A percentile compares a stretch with the other conserved stretches of the same genome.
Evolutionary conservation across 2,888 invertebrate species (phyloP).

Genomic region (Endotricha flammealis): DNA sequence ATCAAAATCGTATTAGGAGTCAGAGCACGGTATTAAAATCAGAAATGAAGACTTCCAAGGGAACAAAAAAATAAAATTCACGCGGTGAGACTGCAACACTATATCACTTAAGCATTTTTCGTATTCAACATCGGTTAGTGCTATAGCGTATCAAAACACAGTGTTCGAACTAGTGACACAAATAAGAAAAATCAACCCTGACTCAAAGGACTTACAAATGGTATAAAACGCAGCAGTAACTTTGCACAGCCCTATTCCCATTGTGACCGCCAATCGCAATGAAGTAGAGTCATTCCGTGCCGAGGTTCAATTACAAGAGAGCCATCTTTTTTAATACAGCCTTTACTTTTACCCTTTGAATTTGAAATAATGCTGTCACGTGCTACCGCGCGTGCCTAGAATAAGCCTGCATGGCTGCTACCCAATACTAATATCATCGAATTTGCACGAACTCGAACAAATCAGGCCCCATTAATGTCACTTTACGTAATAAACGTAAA

Average conservation of each 20-base stretch:
- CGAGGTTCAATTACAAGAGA: conserved; percentile 35
- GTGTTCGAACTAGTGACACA: background rate
- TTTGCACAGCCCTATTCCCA: conserved; percentile 22
- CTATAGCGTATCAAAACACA: conserved; percentile 21
- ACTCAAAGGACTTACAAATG: background rate
- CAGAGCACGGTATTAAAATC: conserved; percentile 1
- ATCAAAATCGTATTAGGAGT: background rate
- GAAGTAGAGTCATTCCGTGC: conserved; percentile 28
- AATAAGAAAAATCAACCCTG: conserved; percentile 11
- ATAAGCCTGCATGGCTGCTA: conserved; percentile 23
- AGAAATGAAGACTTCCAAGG: conserved; percentile 8
- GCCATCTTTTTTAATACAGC: conserved; percentile 57
- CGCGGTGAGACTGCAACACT: conserved; percentile 18
- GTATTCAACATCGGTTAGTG: conserved; percentile 38
- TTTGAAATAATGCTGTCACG: conserved; percentile 67
- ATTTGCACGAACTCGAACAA: conserved; percentile 8
- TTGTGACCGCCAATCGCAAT: conserved; percentile 33
- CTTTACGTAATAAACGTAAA: conserved; percentile 3
- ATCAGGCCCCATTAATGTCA: conserved; percentile 5
- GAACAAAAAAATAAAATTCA: conserved; percentile 1
- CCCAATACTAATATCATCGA: conserved; percentile 6
- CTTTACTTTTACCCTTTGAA: conserved; percentile 62
- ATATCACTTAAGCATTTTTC: conserved; percentile 40
- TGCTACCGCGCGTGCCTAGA: conserved; percentile 47
- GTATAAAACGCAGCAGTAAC: conserved; percentile 9